Percentiles rank a stretch among this genome's conserved stretches.
Evolutionary conservation across 23 tunicate genomes (phyloP).

Genomic region (Clavelina lepadiformis): DNA sequence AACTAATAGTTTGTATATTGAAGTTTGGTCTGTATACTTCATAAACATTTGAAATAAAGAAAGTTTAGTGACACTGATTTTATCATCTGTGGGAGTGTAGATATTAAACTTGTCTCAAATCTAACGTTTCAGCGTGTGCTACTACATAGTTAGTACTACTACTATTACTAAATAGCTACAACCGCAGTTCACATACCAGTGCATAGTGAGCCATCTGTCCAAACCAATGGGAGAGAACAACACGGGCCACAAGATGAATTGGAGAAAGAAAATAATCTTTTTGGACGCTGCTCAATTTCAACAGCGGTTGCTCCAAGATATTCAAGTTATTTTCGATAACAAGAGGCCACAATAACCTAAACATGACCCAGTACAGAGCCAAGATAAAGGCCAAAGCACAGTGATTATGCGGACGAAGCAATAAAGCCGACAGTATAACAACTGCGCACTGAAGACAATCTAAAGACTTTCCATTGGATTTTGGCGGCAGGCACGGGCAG

Average conservation of each 20-base stretch:
- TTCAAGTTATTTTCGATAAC: slow-evolving; percentile 29
- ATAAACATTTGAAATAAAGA: too few relatives aligned
- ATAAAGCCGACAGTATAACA: slow-evolving; percentile 34
- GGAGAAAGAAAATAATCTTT: not conserved
- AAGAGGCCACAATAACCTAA: slow-evolving; percentile 67
- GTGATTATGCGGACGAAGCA: slow-evolving; percentile 66
- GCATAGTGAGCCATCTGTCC: slow-evolving; percentile 76
- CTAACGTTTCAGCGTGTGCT: too few relatives aligned
- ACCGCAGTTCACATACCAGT: too few relatives aligned
- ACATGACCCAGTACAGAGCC: slow-evolving; percentile 39
- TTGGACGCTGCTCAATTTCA: not conserved
- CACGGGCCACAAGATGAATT: slow-evolving; percentile 6
- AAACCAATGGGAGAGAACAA: slow-evolving; percentile 52
- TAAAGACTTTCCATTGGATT: slow-evolving; percentile 17
- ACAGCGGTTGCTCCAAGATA: not conserved
- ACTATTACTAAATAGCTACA: too few relatives aligned
- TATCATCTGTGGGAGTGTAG: too few relatives aligned
- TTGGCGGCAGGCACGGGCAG: not conserved
- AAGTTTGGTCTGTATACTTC: too few relatives aligned
- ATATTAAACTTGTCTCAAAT: too few relatives aligned
- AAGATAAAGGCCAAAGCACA: slow-evolving; percentile 38
- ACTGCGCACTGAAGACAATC: slow-evolving; percentile 44
- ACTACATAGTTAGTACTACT: too few relatives aligned
- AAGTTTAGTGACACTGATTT: too few relatives aligned
- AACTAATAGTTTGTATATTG: too few relatives aligned